Conservation (phyloP, 2,888 invertebrate species). For the Gandaritis pyraliata region DNA sequence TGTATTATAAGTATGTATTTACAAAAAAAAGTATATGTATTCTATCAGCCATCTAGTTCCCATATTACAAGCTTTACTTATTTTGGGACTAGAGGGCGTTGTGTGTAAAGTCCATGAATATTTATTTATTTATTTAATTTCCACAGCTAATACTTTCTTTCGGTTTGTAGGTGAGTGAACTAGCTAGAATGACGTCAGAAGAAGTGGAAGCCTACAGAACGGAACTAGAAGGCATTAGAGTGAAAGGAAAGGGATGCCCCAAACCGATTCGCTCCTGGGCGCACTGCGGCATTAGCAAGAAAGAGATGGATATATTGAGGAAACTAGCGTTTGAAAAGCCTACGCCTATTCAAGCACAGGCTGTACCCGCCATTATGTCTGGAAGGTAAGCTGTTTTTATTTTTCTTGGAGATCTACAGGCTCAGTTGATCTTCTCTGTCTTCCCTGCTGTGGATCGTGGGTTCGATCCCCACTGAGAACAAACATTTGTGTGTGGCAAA, state of each 20-base stretch:
- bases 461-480: no score
- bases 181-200: slow-evolving; percentile 94
- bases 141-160: not conserved
- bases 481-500: no score
- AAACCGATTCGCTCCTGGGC: slow-evolving; percentile 98
- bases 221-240: slow-evolving; percentile 97
- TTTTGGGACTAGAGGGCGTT: no score
- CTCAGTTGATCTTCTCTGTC: no score
- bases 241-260: slow-evolving; percentile 98
- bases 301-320: slow-evolving; percentile 96
- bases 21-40: no score
- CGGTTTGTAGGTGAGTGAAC: slow-evolving; percentile 92
- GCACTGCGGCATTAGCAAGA: slow-evolving; percentile 98
- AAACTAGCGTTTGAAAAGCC: slow-evolving; percentile 97
- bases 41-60: no score
- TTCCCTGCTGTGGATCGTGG: no score
- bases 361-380: slow-evolving; percentile 98
- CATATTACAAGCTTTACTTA: no score
- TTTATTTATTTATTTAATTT: no score
- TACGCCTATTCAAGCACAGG: slow-evolving; percentile 99
- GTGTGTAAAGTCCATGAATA: no score
- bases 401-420: not conserved
- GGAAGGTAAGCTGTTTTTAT: slow-evolving; percentile 83
- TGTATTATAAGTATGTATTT: no score
- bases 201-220: slow-evolving; percentile 93